Evolutionary conservation across 1,140 invertebrate species (phyloP).

Genomic region (Mizuhopecten yessoensis): DNA sequence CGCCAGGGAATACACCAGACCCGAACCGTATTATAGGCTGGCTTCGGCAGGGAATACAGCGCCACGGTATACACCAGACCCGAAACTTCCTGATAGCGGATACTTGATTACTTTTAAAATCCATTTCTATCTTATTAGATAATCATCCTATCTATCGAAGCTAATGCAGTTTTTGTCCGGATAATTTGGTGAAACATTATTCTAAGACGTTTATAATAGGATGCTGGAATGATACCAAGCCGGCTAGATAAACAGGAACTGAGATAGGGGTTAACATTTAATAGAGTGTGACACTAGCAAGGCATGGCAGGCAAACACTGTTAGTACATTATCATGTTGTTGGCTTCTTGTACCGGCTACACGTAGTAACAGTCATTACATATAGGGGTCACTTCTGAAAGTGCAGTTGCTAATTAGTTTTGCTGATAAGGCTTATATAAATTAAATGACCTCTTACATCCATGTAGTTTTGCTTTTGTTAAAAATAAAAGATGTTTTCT

Average conservation of each 20-base stretch:
- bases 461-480: not conserved
- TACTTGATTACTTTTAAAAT: slow-evolving; percentile 1
- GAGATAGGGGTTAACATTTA: not conserved
- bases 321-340: not conserved
- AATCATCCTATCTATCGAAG: slow-evolving; percentile 5
- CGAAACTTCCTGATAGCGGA: not conserved
- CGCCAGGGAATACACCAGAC: too few species aligned
- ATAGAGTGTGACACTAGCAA: not conserved
- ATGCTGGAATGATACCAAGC: slow-evolving; percentile 7
- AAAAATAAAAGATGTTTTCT: not conserved
- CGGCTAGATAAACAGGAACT: not conserved
- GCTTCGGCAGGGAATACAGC: not conserved
- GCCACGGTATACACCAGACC: not conserved
- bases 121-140: slow-evolving; percentile 35
- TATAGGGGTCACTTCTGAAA: not conserved
- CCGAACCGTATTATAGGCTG: too few species aligned
- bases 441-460: not conserved
- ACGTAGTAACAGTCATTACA: not conserved
- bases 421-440: not conserved
- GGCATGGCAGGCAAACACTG: not conserved
- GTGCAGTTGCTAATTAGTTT: slow-evolving; percentile 8
- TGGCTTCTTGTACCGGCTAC: not conserved
- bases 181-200: slow-evolving; percentile 35
- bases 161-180: slow-evolving; percentile 31
- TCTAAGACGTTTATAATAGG: slow-evolving; percentile 34